Conservation (phyloP, 2,113 vertebrate species). For the Pterophyllum scalare region DNA sequence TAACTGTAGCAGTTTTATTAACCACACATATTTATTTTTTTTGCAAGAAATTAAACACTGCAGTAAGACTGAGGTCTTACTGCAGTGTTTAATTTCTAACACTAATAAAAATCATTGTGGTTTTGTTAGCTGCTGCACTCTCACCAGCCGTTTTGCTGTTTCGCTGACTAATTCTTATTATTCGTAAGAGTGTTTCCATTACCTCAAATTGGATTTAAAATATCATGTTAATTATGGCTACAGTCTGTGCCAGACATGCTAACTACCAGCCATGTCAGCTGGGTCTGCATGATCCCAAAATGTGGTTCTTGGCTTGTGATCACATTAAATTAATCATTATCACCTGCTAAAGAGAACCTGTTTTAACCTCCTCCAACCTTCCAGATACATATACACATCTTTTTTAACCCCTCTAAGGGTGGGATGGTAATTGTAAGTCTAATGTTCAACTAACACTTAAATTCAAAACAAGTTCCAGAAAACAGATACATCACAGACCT, state of each 20-base stretch:
- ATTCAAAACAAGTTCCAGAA: not conserved
- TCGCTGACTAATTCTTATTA: constrained; percentile 21
- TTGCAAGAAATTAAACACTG: no score
- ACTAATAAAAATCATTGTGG: not conserved
- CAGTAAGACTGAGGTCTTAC: no score
- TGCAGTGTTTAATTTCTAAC: not conserved
- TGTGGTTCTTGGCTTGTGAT: constrained; percentile 46
- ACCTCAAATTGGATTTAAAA: constrained; percentile 20
- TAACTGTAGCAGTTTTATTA: not conserved
- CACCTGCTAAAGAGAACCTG: constrained; percentile 34
- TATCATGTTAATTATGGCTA: constrained; percentile 29
- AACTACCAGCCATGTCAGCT: constrained; percentile 16
- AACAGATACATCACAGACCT: not conserved
- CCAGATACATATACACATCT: not conserved
- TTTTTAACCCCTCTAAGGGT: not conserved
- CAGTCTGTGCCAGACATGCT: constrained; percentile 8
- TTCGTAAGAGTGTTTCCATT: constrained; percentile 9
- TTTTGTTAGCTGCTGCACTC: constrained; percentile 8
- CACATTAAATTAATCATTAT: constrained; percentile 52
- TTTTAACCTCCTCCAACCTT: constrained; percentile 34
- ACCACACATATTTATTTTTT: not conserved
- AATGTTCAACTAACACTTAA: constrained; percentile 11
- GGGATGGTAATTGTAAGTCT: not conserved
- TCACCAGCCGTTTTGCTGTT: not conserved
- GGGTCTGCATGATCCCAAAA: constrained; percentile 21